Evolutionary conservation across 1,140 invertebrate genomes (phyloP).

Genomic region (Pteromalus puparum): DNA sequence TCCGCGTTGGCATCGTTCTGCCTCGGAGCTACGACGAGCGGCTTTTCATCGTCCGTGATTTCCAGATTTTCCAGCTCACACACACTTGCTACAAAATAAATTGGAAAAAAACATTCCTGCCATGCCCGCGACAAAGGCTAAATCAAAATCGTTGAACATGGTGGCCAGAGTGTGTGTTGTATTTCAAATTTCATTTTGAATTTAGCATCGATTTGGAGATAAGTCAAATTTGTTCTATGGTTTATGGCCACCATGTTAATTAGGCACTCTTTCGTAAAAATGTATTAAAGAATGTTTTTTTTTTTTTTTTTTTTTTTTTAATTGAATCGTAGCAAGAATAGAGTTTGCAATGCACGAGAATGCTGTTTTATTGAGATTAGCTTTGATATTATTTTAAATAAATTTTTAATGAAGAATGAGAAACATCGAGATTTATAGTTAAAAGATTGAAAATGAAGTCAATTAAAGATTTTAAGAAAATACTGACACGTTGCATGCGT

Average conservation of each 20-base stretch:
- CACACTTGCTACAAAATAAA: slow-evolving; percentile 73
- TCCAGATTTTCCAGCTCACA: slow-evolving; percentile 74
- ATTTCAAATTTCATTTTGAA: too few species aligned
- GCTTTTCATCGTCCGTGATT: slow-evolving; percentile 64
- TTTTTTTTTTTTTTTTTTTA: slow-evolving; percentile 12
- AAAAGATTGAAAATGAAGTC: not conserved
- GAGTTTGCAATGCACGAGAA: not conserved
- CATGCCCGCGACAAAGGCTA: slow-evolving; percentile 67
- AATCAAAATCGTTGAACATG: slow-evolving; percentile 36
- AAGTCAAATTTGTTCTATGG: too few species aligned
- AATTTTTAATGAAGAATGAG: not conserved
- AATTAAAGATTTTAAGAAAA: slow-evolving; percentile 48
- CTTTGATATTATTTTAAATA: not conserved
- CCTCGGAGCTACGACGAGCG: slow-evolving; percentile 32
- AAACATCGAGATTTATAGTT: slow-evolving; percentile 23
- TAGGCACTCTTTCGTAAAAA: slow-evolving; percentile 19
- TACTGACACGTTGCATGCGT: slow-evolving; percentile 58
- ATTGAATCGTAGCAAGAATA: not conserved
- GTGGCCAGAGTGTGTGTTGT: not conserved
- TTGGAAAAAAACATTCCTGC: slow-evolving; percentile 73
- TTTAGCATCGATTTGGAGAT: too few species aligned
- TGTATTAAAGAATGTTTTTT: not conserved
- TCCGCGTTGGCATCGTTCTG: slow-evolving; percentile 49
- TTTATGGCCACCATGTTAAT: slow-evolving; percentile 15
- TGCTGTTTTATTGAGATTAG: not conserved